These are phyloP conservation scores for Heteromyza rotundicornis DNA, from an alignment of 2,888 invertebrate genomes.

Conservation along the genomic window DNA sequence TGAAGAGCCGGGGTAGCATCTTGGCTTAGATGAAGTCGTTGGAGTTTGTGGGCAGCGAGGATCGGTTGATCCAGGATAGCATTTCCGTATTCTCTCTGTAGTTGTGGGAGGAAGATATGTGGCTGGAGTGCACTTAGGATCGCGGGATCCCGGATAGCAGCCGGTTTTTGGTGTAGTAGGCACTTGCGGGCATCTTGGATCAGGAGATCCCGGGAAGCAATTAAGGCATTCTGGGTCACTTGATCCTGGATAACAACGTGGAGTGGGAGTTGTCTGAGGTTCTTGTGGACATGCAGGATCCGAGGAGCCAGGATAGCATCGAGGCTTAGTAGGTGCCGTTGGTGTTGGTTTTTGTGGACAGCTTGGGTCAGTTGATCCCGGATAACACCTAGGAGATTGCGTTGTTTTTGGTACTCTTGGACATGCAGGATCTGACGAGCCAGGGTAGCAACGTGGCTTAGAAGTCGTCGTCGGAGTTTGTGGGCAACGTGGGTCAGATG, in stretches of 20 bases:
- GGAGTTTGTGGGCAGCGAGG: conserved; percentile 36
- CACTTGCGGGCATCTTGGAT: background rate
- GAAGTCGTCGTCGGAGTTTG: conserved; percentile 38
- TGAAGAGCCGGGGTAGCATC: conserved; percentile 34
- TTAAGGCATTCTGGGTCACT: conserved; percentile 44
- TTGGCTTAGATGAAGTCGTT: conserved; percentile 6
- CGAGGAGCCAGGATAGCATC: conserved; percentile 60
- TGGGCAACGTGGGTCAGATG: conserved; percentile 55
- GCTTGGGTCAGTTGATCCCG: conserved; percentile 43
- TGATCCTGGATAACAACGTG: conserved; percentile 62
- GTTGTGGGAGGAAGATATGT: conserved; percentile 13
- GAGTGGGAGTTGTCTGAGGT: too few species aligned
- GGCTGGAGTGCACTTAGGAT: conserved; percentile 2
- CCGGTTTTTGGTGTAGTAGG: conserved; percentile 55
- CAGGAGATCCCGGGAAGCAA: conserved; percentile 55
- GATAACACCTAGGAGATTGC: conserved; percentile 54
- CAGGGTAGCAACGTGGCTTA: conserved; percentile 30
- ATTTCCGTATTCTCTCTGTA: conserved; percentile 27
- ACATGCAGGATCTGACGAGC: conserved; percentile 17
- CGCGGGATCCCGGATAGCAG: conserved; percentile 60
- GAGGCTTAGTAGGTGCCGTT: too few species aligned
- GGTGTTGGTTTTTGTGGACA: conserved; percentile 37
- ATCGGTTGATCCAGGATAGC: conserved; percentile 55
- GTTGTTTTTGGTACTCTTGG: conserved; percentile 31
- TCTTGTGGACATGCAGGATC: conserved; percentile 6